These are phyloP conservation scores for Leptatherina wallacei DNA, from an alignment of 2,797 vertebrate genomes.

Conservation along the genomic window DNA sequence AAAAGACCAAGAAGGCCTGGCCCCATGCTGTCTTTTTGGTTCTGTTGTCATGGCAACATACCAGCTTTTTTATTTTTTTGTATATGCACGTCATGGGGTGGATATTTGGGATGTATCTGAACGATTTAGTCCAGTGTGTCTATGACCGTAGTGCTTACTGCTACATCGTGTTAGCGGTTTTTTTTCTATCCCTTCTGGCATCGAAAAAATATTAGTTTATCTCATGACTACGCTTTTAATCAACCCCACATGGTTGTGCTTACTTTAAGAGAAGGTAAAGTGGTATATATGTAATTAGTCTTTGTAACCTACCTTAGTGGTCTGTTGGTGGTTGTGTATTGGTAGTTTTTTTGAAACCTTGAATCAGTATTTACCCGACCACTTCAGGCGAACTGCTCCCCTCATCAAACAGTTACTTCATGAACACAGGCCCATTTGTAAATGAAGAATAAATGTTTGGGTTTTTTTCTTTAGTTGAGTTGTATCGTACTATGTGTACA, in stretches of 20 bases:
- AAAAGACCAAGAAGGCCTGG: conserved; percentile 64
- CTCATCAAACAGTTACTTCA: too few relatives aligned
- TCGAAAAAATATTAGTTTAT: conserved; percentile 48
- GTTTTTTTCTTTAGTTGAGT: too few relatives aligned
- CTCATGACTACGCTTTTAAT: conserved; percentile 40
- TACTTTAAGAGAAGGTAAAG: background rate
- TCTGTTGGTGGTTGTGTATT: background rate
- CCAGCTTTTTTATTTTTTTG: conserved; percentile 21
- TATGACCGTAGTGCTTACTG: conserved; percentile 25
- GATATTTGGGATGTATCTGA: conserved; percentile 49
- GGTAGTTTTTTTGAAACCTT: background rate
- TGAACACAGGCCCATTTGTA: too few relatives aligned
- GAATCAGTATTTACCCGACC: background rate
- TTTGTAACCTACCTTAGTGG: background rate
- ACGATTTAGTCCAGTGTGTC: conserved; percentile 52
- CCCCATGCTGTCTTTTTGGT: conserved; percentile 65
- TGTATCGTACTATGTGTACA: too few relatives aligned
- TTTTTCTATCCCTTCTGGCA: conserved; percentile 49
- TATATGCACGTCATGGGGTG: conserved; percentile 35
- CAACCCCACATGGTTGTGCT: background rate
- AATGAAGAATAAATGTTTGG: too few relatives aligned
- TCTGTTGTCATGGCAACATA: conserved; percentile 57
- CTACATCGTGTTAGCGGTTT: conserved; percentile 25
- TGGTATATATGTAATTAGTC: background rate
- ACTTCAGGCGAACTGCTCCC: too few relatives aligned